These are phyloP conservation scores for Theocolax elegans DNA, from an alignment of 1,140 invertebrate species.

Conservation along the genomic window DNA sequence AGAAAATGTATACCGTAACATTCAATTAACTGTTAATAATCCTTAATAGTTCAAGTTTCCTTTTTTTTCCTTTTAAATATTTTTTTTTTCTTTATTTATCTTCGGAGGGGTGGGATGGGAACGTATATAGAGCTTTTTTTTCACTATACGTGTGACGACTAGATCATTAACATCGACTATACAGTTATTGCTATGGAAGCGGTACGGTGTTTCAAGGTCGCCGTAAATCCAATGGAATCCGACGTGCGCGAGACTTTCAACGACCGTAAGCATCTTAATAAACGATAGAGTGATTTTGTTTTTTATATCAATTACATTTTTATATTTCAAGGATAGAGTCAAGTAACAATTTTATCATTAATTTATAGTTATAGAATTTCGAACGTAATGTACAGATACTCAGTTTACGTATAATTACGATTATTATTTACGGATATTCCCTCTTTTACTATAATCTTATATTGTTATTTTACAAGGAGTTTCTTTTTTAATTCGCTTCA, in stretches of 20 bases:
- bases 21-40: slow-evolving; percentile 57
- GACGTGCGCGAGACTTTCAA: slow-evolving; percentile 25
- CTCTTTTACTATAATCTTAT: too few relatives aligned
- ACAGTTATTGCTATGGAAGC: slow-evolving; percentile 67
- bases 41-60: slow-evolving; percentile 49
- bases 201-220: slow-evolving; percentile 58
- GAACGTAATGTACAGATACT: too few relatives aligned
- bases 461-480: too few relatives aligned
- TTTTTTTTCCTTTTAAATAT: slow-evolving; percentile 40
- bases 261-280: slow-evolving; percentile 11
- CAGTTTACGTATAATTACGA: too few relatives aligned
- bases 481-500: too few relatives aligned
- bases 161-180: slow-evolving; percentile 64
- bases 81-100: slow-evolving; percentile 38
- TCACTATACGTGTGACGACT: slow-evolving; percentile 54
- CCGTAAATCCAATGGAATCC: slow-evolving; percentile 60
- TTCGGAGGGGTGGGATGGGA: slow-evolving; percentile 18
- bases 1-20: slow-evolving; percentile 58
- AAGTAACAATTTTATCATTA: too few relatives aligned
- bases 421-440: too few relatives aligned
- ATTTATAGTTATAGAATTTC: too few relatives aligned
- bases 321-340: too few relatives aligned
- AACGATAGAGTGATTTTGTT: background rate
- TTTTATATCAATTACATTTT: background rate
- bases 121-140: slow-evolving; percentile 32